A percentile compares a stretch with the other conserved stretches of the same genome.
phyloP scores from a whole-genome alignment of 2,113 vertebrate species.

The Labeo catla region DNA sequence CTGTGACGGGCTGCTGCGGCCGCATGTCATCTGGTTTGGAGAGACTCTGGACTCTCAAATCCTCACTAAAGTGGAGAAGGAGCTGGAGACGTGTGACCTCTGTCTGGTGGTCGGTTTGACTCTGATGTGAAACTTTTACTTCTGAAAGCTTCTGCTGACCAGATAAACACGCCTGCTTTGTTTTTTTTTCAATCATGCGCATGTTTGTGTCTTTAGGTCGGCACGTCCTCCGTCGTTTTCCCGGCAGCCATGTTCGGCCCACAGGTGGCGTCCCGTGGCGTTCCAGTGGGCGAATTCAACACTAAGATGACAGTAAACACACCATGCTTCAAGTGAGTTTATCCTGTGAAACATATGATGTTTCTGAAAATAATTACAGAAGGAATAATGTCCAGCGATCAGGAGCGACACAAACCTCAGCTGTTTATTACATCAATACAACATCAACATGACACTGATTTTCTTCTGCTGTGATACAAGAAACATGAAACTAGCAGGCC shows the following conservation, averaged over 20 bases:
- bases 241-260: conserved; percentile 96
- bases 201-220: conserved; percentile 79
- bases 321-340: conserved; percentile 83
- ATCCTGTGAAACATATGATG: neutral
- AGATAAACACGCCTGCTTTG: neutral
- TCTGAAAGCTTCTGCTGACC: too few species aligned
- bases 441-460: too few species aligned
- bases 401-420: neutral
- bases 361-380: neutral
- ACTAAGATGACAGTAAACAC: conserved; percentile 83
- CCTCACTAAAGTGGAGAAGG: conserved; percentile 87
- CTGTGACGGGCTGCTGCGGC: conserved; percentile 89
- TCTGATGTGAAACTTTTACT: too few species aligned
- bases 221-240: conserved; percentile 93
- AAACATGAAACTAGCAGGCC: too few species aligned
- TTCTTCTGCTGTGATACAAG: too few species aligned
- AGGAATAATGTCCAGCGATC: neutral
- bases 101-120: conserved; percentile 88
- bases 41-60: conserved; percentile 90
- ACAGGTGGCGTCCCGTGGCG: conserved; percentile 86
- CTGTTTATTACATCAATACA: neutral
- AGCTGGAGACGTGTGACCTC: conserved; percentile 90
- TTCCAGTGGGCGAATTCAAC: conserved; percentile 96
- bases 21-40: conserved; percentile 95
- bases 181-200: neutral